These are phyloP conservation scores for Caenorhabditis doughertyi DNA, from an alignment of 2,888 invertebrate species.

Conservation along the genomic window DNA sequence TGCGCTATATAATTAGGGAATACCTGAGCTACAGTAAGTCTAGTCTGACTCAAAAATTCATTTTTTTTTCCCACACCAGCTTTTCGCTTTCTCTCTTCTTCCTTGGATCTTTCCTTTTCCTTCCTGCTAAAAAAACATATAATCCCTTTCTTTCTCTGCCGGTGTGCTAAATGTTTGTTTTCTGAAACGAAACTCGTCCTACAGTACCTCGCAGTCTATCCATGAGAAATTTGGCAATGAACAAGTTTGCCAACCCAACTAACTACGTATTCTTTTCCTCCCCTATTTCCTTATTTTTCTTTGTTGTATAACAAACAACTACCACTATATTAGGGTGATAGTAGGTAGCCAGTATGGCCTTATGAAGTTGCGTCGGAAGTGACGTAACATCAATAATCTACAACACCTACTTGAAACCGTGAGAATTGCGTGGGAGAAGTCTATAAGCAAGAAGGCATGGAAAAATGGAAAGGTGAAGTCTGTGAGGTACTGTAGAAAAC, in stretches of 20 bases:
- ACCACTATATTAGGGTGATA: slow-evolving; percentile 31
- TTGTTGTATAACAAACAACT: slow-evolving; percentile 58
- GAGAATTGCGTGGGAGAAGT: slow-evolving; percentile 25
- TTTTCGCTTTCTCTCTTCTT: slow-evolving; percentile 23
- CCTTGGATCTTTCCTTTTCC: slow-evolving; percentile 5
- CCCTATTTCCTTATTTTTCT: slow-evolving; percentile 43
- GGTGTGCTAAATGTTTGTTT: slow-evolving; percentile 50
- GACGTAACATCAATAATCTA: slow-evolving; percentile 56
- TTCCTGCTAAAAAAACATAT: slow-evolving; percentile 49
- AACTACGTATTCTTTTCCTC: not conserved
- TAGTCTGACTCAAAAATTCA: slow-evolving; percentile 17
- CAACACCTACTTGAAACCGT: slow-evolving; percentile 54
- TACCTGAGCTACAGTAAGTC: slow-evolving; percentile 38
- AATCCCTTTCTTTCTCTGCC: slow-evolving; percentile 35
- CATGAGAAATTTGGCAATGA: slow-evolving; percentile 44
- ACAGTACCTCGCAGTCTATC: slow-evolving; percentile 28
- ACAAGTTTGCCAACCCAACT: slow-evolving; percentile 50
- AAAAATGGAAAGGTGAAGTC: not conserved
- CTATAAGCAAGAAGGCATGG: not conserved
- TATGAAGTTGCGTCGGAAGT: slow-evolving; percentile 60
- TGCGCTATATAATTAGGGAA: slow-evolving; percentile 39
- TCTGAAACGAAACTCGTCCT: slow-evolving; percentile 51
- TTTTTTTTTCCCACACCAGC: slow-evolving; percentile 42
- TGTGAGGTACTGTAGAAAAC: slow-evolving; percentile 36
- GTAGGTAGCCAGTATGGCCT: not conserved